Conservation (phyloP, 2,797 vertebrate genomes). For the Pelodytes ibericus region DNA sequence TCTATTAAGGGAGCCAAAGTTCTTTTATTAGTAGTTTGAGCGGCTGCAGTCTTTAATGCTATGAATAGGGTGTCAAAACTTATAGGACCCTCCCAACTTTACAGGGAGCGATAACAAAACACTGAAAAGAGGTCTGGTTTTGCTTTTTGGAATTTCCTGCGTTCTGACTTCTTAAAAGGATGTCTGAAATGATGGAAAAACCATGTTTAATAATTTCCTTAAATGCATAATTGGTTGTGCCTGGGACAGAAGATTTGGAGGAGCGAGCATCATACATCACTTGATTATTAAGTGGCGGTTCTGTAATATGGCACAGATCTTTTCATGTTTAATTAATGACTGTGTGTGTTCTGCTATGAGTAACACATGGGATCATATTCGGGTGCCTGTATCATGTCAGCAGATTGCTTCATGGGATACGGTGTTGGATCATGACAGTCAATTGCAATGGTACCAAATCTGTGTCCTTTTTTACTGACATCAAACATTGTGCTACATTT, state of each 20-base stretch:
- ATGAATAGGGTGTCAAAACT: too few relatives aligned
- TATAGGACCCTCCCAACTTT: too few relatives aligned
- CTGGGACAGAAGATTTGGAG: conserved; percentile 71
- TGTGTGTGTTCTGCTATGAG: conserved; percentile 79
- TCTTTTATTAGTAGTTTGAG: too few relatives aligned
- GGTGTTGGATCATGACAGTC: too few relatives aligned
- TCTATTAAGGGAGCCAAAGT: too few relatives aligned
- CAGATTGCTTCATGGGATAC: conserved; percentile 53
- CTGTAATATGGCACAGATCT: conserved; percentile 93
- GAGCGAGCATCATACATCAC: conserved; percentile 82
- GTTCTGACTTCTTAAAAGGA: background rate
- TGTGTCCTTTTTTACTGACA: too few relatives aligned
- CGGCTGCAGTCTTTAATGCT: too few relatives aligned
- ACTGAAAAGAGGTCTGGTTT: background rate
- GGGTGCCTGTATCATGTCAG: conserved; percentile 68
- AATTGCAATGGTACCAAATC: too few relatives aligned
- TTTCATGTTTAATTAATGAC: conserved; percentile 89
- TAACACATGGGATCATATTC: conserved; percentile 63
- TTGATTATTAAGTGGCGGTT: conserved; percentile 95
- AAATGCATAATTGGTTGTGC: conserved; percentile 79
- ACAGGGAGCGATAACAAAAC: too few relatives aligned
- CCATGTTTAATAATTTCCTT: conserved; percentile 75
- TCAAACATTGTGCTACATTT: too few relatives aligned
- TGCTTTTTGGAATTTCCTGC: background rate
- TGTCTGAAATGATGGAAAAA: background rate